Conservation (phyloP, 92 coral and sea anemone genomes). For the Nematostella vectensis region DNA sequence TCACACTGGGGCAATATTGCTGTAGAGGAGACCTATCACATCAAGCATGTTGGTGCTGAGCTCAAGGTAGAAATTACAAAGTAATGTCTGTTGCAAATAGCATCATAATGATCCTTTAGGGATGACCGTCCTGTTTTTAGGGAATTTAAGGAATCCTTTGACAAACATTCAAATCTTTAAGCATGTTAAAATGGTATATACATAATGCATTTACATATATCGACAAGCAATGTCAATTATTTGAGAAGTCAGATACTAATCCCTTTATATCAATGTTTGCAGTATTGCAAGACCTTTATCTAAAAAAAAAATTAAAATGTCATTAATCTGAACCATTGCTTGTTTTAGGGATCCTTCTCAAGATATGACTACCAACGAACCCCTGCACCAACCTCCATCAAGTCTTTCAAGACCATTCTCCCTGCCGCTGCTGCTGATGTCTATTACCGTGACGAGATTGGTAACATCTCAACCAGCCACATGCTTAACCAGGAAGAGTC, state of each 20-base stretch:
- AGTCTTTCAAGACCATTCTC: constrained; percentile 82
- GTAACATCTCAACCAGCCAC: constrained; percentile 93
- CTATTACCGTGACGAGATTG: constrained; percentile 95
- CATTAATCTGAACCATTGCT: too few species aligned
- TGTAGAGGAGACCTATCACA: constrained; percentile 92
- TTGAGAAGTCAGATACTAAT: too few species aligned
- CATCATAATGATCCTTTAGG: too few species aligned
- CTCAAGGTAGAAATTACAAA: constrained; percentile 55
- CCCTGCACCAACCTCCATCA: constrained; percentile 90
- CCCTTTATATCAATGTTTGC: too few species aligned
- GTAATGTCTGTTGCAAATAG: too few species aligned
- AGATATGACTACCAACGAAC: constrained; percentile 96
- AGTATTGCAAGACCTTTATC: too few species aligned
- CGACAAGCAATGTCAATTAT: too few species aligned
- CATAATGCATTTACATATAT: too few species aligned
- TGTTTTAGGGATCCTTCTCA: constrained; percentile 86
- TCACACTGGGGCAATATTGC: constrained; percentile 99
- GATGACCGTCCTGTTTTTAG: not conserved
- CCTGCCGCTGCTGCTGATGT: constrained; percentile 98
- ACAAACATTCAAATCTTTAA: too few species aligned
- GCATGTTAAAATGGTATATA: too few species aligned
- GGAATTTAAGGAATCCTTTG: not conserved
- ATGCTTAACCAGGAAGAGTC: constrained; percentile 84
- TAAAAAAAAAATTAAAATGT: too few species aligned
- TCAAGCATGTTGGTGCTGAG: constrained; percentile 91